These are phyloP conservation scores for Sinocyclocheilus grahami DNA, from an alignment of 2,113 vertebrate genomes.

Conservation along the genomic window DNA sequence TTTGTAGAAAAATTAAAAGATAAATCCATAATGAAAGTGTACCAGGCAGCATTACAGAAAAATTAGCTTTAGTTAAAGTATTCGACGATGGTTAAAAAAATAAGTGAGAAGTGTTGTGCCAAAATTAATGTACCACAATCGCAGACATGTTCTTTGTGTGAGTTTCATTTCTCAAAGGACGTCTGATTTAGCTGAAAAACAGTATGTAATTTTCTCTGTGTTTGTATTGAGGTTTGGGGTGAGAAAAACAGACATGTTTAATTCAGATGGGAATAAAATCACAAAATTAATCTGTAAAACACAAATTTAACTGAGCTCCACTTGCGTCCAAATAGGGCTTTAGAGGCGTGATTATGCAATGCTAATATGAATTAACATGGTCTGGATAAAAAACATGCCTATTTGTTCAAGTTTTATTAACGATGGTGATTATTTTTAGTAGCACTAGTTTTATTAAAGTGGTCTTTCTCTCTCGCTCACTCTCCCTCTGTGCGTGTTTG, in stretches of 20 bases:
- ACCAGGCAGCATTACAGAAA: not conserved
- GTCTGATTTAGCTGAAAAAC: slow-evolving; percentile 2
- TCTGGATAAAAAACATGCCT: slow-evolving; percentile 4
- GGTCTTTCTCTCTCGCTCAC: not conserved
- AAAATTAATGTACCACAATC: slow-evolving; percentile 7
- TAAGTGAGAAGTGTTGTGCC: not conserved
- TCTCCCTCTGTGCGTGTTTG: slow-evolving; percentile 26
- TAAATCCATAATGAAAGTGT: not conserved
- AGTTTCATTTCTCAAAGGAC: slow-evolving; percentile 3
- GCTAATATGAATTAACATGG: slow-evolving; percentile 1
- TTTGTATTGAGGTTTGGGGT: not conserved
- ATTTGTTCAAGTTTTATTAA: slow-evolving; percentile 23
- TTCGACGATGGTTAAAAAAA: not conserved
- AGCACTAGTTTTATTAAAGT: slow-evolving; percentile 13
- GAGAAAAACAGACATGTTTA: not conserved
- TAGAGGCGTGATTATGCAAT: not conserved
- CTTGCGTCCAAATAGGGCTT: not conserved
- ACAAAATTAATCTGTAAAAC: not conserved
- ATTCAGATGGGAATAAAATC: not conserved
- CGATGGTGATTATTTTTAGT: slow-evolving; percentile 1
- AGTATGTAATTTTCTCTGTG: not conserved
- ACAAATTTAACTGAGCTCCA: not conserved
- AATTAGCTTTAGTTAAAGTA: not conserved
- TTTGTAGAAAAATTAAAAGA: not conserved
- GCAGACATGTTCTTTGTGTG: not conserved